These are phyloP conservation scores for Leptocoma aspasia DNA, from an alignment of 2,113 vertebrate species.

Conservation along the genomic window DNA sequence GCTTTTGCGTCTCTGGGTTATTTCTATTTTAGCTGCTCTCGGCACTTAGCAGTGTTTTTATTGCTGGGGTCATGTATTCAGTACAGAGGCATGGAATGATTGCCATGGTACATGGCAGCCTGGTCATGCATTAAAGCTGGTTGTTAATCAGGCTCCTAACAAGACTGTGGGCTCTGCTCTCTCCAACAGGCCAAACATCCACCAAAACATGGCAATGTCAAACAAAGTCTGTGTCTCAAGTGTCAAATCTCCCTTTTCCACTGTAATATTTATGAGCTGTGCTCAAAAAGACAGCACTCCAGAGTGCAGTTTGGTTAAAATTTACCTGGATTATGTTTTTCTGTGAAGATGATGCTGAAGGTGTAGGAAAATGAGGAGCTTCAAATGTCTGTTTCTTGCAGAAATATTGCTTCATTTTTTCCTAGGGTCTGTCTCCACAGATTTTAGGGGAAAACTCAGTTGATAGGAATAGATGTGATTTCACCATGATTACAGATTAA, in stretches of 20 bases:
- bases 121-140: conserved; percentile 22
- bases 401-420: background rate
- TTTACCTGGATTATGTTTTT: background rate
- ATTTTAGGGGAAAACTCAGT: background rate
- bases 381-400: background rate
- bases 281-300: background rate
- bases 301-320: background rate
- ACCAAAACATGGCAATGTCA: background rate
- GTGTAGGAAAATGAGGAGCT: background rate
- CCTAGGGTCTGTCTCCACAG: background rate
- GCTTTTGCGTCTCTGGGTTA: background rate
- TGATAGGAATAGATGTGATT: background rate
- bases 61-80: background rate
- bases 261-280: background rate
- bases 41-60: background rate
- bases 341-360: background rate
- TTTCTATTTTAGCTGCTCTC: background rate
- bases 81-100: background rate
- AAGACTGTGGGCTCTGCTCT: background rate
- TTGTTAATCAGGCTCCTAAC: conserved; percentile 40
- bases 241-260: background rate
- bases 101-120: conserved; percentile 23
- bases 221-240: background rate
- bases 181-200: background rate
- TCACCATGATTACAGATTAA: background rate